phyloP scores from a whole-genome alignment of 37 sponge, comb jelly and placozoan genomes.

The Haliclona indistincta region DNA sequence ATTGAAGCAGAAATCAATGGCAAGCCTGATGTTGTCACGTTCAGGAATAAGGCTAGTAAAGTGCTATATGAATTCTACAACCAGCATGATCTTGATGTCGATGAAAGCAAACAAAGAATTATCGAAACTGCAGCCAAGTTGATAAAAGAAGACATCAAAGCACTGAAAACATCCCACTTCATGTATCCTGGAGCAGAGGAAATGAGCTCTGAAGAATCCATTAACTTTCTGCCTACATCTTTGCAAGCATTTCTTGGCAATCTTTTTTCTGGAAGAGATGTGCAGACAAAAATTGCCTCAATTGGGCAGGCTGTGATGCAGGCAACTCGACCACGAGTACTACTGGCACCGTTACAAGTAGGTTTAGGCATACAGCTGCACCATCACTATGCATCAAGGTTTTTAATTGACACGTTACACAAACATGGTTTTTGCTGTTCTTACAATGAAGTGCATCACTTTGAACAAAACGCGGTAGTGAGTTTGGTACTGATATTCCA shows the following conservation, averaged over 20 bases:
- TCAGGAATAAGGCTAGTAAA: conserved; percentile 19
- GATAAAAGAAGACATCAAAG: conserved; percentile 44
- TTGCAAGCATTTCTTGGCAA: background rate
- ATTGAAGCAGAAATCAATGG: conserved; percentile 14
- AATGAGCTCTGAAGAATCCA: conserved; percentile 11
- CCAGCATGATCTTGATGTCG: conserved; percentile 1
- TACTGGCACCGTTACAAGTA: conserved; percentile 41
- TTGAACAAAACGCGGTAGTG: background rate
- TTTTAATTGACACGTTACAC: conserved; percentile 19
- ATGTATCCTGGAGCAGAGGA: conserved; percentile 19
- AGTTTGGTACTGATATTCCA: background rate
- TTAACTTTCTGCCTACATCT: conserved; percentile 14
- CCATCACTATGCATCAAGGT: conserved; percentile 21
- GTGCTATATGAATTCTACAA: conserved; percentile 45
- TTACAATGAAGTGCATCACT: too few relatives aligned
- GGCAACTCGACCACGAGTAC: conserved; percentile 35
- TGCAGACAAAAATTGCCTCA: conserved; percentile 16
- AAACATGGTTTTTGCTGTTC: conserved; percentile 1
- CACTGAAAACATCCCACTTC: conserved; percentile 27
- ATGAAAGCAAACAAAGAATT: conserved; percentile 20
- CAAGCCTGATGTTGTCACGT: conserved; percentile 42
- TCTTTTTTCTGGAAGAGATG: conserved; percentile 23
- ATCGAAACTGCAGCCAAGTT: conserved; percentile 51
- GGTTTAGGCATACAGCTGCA: background rate
- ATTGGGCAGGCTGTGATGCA: too few relatives aligned